Conservation (phyloP, 2,888 invertebrate genomes). For the Onchidella celtica region DNA sequence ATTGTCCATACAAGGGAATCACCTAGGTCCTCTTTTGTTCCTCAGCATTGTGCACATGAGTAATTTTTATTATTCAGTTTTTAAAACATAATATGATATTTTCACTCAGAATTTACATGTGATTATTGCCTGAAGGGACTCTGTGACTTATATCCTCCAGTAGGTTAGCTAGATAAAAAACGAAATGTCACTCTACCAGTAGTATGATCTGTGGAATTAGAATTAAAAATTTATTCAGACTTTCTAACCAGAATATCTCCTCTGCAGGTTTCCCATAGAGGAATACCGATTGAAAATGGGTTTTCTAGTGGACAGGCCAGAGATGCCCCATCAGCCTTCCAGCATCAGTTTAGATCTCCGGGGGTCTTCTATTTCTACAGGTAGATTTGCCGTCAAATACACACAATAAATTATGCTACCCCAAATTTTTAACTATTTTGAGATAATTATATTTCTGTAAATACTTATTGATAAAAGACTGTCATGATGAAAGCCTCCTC, state of each 20-base stretch:
- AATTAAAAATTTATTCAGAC: no score
- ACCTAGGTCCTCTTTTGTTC: conserved; percentile 2
- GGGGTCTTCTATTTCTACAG: conserved; percentile 79
- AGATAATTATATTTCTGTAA: no score
- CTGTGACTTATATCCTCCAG: no score
- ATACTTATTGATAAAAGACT: no score
- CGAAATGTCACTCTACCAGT: no score
- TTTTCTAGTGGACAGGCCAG: conserved; percentile 78
- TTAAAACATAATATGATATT: not conserved
- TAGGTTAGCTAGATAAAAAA: no score
- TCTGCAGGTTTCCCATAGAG: conserved; percentile 77
- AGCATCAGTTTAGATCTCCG: conserved; percentile 75
- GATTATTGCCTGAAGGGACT: no score
- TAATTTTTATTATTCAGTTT: not conserved
- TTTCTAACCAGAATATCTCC: no score
- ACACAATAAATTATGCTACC: not conserved
- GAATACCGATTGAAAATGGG: conserved; percentile 74
- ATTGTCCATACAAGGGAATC: no score
- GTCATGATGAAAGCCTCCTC: no score
- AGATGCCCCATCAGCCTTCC: conserved; percentile 79
- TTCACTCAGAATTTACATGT: no score
- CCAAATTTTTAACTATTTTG: not conserved
- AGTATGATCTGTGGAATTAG: no score
- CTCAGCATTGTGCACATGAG: not conserved
- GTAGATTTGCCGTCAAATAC: conserved; percentile 48